Conservation (phyloP, 1,140 invertebrate genomes). For the Acyrthosiphon pisum region DNA sequence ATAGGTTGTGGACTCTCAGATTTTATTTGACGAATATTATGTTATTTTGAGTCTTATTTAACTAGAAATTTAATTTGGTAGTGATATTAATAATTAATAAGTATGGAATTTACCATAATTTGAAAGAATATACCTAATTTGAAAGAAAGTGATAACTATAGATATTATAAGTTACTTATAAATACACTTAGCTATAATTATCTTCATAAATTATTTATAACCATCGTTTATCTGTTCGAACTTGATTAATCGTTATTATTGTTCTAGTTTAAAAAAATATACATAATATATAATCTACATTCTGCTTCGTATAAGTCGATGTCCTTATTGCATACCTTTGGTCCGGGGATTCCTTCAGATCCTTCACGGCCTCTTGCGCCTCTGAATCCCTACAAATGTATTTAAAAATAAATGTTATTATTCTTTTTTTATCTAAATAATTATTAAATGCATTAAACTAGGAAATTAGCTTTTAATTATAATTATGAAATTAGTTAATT, state of each 20-base stretch:
- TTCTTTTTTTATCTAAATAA: background rate
- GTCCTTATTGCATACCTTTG: constrained; percentile 66
- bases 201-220: background rate
- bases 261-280: background rate
- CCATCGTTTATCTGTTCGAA: background rate
- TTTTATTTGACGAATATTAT: background rate
- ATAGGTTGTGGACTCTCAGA: background rate
- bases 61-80: background rate
- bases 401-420: background rate
- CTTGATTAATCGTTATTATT: background rate
- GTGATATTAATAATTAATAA: background rate
- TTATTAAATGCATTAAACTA: background rate
- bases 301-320: background rate
- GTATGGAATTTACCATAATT: background rate
- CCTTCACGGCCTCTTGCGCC: constrained; percentile 59
- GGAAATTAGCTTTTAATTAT: background rate
- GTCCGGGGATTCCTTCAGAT: constrained; percentile 67
- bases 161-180: background rate
- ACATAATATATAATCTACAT: background rate
- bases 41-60: background rate
- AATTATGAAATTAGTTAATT: background rate
- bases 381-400: constrained; percentile 55
- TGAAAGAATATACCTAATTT: background rate
- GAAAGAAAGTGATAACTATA: background rate
- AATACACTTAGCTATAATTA: too few relatives aligned